Conservation (phyloP, 2,797 vertebrate species). For the Onychomys torridus region DNA sequence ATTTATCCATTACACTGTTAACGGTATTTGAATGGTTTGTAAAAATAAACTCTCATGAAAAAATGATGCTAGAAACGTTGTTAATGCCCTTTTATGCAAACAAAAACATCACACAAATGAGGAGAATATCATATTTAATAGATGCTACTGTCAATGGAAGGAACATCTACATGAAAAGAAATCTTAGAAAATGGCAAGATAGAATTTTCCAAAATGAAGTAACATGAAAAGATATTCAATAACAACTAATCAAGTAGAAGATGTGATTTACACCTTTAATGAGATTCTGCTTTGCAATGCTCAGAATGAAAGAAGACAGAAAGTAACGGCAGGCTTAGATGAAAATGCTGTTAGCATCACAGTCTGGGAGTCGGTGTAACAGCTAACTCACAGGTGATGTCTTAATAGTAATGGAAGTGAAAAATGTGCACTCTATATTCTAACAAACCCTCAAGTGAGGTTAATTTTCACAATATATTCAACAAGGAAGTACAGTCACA, state of each 20-base stretch:
- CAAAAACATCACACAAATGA: background rate
- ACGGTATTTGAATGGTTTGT: background rate
- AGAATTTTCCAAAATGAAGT: background rate
- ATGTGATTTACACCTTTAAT: background rate
- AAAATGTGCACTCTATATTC: background rate
- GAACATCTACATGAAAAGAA: background rate
- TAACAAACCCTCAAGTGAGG: background rate
- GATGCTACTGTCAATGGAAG: background rate
- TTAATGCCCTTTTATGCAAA: background rate
- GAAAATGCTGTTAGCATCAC: background rate
- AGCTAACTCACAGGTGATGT: background rate
- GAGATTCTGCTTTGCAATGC: background rate
- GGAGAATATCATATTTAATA: background rate
- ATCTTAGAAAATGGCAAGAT: background rate
- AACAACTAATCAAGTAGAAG: background rate
- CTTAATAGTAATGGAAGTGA: background rate
- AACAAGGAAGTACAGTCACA: background rate
- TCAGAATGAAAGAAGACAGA: background rate
- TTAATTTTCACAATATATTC: background rate
- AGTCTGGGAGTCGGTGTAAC: background rate
- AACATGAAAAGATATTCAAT: background rate
- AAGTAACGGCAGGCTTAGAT: background rate
- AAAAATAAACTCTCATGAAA: background rate
- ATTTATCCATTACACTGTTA: background rate
- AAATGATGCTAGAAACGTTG: background rate